phyloP scores from a whole-genome alignment of 2,888 invertebrate genomes.

The Phragmatobia fuliginosa region DNA sequence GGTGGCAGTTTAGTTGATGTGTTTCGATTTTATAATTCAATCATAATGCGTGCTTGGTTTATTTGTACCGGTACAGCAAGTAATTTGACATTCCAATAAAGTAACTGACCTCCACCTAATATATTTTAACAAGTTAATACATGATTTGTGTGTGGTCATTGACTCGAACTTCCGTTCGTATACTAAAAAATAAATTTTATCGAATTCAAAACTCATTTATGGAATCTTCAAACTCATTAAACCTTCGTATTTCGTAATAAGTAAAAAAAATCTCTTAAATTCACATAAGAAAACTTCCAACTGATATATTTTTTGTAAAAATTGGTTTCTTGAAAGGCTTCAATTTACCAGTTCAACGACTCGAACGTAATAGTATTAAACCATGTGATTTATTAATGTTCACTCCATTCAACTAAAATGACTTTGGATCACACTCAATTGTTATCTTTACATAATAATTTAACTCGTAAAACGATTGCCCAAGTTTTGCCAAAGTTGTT shows the following conservation, averaged over 20 bases:
- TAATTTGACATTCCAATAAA: constrained; percentile 35
- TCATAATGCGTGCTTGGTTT: constrained; percentile 17
- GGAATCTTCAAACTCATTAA: background rate
- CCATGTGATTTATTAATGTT: constrained; percentile 34
- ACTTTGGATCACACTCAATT: constrained; percentile 12
- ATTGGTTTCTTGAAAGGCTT: constrained; percentile 45
- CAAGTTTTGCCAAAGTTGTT: background rate
- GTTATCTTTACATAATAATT: constrained; percentile 3
- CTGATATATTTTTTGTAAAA: constrained; percentile 7
- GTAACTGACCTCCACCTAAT: background rate
- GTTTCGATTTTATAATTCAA: constrained; percentile 8
- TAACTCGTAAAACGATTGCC: background rate
- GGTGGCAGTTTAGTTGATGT: constrained; percentile 1
- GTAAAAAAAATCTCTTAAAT: background rate
- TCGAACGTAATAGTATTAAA: constrained; percentile 41
- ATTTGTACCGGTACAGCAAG: background rate
- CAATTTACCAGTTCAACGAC: constrained; percentile 54
- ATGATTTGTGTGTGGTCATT: background rate
- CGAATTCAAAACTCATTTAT: background rate
- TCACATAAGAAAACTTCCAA: constrained; percentile 3
- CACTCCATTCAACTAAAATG: constrained; percentile 12
- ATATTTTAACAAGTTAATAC: background rate
- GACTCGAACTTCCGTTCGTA: background rate
- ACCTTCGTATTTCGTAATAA: background rate
- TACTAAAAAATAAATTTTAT: background rate